Evolutionary conservation across 92 coral and sea anemone genomes (phyloP).

Genomic region (Palythoa grandis): DNA sequence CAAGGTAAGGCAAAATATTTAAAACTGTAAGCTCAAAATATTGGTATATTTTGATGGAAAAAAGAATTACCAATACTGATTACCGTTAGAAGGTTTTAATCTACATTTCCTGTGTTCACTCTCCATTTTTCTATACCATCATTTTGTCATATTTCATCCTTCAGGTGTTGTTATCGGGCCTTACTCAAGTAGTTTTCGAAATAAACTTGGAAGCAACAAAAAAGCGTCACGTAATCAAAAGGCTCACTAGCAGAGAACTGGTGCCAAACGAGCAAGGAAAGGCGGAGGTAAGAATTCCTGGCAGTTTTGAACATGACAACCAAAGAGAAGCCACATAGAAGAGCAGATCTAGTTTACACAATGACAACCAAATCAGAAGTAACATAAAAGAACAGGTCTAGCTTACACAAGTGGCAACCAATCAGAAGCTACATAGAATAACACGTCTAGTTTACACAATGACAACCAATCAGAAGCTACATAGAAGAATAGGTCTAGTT

Average conservation of each 20-base stretch:
- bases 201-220: conserved; percentile 71
- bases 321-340: background rate
- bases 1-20: conserved; percentile 49
- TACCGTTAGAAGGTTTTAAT: no score
- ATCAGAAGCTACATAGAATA: no score
- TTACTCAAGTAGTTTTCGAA: conserved; percentile 64
- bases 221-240: conserved; percentile 64
- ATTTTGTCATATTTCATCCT: background rate
- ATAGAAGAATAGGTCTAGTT: background rate
- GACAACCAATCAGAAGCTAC: no score
- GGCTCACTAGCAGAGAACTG: conserved; percentile 56
- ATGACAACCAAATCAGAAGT: no score
- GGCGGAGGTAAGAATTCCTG: conserved; percentile 56
- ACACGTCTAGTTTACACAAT: no score
- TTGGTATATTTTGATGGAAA: no score
- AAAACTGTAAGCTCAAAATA: background rate
- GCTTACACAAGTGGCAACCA: no score
- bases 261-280: conserved; percentile 56
- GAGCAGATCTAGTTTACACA: no score
- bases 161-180: conserved; percentile 70
- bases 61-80: no score
- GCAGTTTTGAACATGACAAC: background rate
- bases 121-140: no score
- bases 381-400: no score
- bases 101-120: no score